Evolutionary conservation across 1,140 invertebrate species (phyloP).

Genomic region (Solenopsis invicta): DNA sequence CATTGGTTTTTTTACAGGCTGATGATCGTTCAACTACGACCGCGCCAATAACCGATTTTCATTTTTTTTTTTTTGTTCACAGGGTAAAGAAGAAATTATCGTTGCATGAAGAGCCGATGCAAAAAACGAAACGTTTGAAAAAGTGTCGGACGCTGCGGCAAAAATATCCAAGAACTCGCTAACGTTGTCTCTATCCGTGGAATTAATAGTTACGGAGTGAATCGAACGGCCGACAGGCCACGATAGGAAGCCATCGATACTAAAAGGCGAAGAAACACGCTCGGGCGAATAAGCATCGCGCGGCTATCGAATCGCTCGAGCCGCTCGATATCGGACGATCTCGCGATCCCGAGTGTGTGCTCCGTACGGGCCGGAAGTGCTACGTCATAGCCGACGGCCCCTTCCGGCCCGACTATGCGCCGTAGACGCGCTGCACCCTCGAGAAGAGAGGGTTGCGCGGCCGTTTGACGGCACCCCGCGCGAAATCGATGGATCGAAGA

Average conservation of each 20-base stretch:
- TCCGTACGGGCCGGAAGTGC: constrained; percentile 76
- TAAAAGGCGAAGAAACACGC: constrained; percentile 32
- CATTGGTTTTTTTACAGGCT: constrained; percentile 31
- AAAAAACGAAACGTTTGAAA: constrained; percentile 38
- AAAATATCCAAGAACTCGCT: constrained; percentile 29
- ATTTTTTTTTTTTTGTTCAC: background rate
- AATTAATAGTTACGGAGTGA: constrained; percentile 42
- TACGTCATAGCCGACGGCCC: constrained; percentile 78
- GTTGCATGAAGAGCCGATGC: constrained; percentile 35
- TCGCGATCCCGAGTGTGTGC: constrained; percentile 62
- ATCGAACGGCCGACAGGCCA: background rate
- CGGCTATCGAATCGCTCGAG: constrained; percentile 16
- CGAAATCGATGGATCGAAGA: constrained; percentile 79
- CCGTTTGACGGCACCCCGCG: constrained; percentile 11
- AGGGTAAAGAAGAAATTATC: constrained; percentile 25
- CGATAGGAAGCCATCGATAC: constrained; percentile 54
- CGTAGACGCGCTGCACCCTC: constrained; percentile 20
- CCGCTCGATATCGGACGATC: constrained; percentile 23
- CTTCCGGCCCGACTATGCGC: constrained; percentile 74
- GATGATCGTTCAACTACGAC: constrained; percentile 1
- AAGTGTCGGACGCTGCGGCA: background rate
- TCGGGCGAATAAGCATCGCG: constrained; percentile 32
- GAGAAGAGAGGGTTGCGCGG: constrained; percentile 15
- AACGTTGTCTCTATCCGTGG: constrained; percentile 49
- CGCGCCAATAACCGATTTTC: background rate